A percentile compares a stretch with the other conserved stretches of the same genome.
These are phyloP conservation scores for Balearica regulorum DNA, from an alignment of 2,797 vertebrate genomes.

Conservation along the genomic window DNA sequence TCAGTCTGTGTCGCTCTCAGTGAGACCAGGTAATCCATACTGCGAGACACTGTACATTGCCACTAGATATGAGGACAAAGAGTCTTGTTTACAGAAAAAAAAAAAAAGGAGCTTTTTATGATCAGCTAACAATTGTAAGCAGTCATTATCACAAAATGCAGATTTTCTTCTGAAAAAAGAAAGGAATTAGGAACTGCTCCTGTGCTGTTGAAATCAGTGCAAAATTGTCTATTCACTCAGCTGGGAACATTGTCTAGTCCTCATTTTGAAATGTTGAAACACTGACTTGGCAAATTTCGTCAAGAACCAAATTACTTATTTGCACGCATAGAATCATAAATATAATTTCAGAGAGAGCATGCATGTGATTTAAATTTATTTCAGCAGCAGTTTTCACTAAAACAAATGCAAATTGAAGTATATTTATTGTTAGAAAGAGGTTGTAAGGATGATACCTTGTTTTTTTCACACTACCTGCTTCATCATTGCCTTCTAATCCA, in stretches of 20 bases:
- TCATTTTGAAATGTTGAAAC: background rate
- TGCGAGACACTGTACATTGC: background rate
- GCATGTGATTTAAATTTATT: background rate
- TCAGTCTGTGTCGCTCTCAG: background rate
- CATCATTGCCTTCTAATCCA: background rate
- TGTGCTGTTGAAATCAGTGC: background rate
- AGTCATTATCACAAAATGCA: background rate
- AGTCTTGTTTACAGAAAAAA: background rate
- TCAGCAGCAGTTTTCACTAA: background rate
- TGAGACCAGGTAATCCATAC: background rate
- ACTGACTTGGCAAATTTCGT: background rate
- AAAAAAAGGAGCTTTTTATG: background rate
- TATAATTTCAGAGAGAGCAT: background rate
- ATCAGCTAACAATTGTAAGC: background rate
- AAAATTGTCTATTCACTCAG: background rate
- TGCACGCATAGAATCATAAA: slow-evolving; percentile 1
- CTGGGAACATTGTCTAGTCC: background rate
- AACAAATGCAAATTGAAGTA: background rate
- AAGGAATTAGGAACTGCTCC: background rate
- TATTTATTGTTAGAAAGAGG: background rate
- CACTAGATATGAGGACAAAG: background rate
- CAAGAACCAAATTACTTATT: background rate
- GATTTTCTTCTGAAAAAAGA: background rate
- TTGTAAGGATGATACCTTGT: background rate
- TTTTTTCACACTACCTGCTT: slow-evolving; percentile 22